Evolutionary conservation across 2,113 vertebrate species (phyloP).

Genomic region (Oncorhynchus keta): DNA sequence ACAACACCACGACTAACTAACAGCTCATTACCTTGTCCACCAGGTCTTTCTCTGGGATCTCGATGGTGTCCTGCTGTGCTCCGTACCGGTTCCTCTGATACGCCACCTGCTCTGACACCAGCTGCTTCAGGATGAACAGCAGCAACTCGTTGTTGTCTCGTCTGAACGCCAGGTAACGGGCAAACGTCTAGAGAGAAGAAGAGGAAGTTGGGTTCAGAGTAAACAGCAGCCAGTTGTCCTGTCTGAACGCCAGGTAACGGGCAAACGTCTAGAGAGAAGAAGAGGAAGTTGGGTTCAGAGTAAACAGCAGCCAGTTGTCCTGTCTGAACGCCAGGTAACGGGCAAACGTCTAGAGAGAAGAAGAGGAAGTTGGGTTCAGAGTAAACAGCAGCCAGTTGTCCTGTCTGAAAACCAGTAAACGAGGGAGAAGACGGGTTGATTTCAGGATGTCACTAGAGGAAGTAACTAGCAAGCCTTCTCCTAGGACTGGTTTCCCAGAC

Average conservation of each 20-base stretch:
- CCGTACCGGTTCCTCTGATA: conserved; percentile 96
- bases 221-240: no score
- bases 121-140: conserved; percentile 95
- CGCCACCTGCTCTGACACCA: conserved; percentile 88
- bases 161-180: conserved; percentile 91
- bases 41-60: conserved; percentile 91
- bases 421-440: no score
- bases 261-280: conserved; percentile 82
- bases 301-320: conserved; percentile 94
- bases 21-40: conserved; percentile 83
- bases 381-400: no score
- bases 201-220: no score
- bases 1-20: no score
- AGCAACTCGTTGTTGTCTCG: conserved; percentile 96
- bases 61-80: conserved; percentile 87
- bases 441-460: not conserved
- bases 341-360: conserved; percentile 82
- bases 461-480: not conserved
- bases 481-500: no score
- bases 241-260: conserved; percentile 80
- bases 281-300: no score
- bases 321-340: conserved; percentile 91
- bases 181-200: conserved; percentile 80
- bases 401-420: no score
- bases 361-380: no score